A percentile compares a stretch with the other conserved stretches of the same genome.
Evolutionary conservation across 2,888 invertebrate species (phyloP).

Genomic region (Melikaiella ostensackeni): DNA sequence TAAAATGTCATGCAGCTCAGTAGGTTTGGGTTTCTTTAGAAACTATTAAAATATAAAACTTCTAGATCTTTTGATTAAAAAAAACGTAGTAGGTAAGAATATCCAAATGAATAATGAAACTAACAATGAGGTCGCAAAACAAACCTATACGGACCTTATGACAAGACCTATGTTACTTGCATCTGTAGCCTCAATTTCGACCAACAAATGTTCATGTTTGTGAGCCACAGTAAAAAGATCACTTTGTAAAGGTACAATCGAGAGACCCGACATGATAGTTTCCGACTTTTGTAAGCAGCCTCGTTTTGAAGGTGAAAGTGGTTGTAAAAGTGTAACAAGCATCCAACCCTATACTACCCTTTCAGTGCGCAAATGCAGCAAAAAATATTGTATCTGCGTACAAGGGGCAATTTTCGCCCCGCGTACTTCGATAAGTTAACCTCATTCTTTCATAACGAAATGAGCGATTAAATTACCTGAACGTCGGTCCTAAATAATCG

Average conservation of each 20-base stretch:
- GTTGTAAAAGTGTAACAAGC: slow-evolving; percentile 32
- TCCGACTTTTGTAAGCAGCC: neutral
- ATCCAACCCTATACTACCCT: slow-evolving; percentile 57
- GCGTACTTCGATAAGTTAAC: slow-evolving; percentile 60
- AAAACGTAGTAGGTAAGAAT: neutral
- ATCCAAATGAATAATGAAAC: neutral
- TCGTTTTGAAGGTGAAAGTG: neutral
- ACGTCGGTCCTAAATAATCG: slow-evolving; percentile 95
- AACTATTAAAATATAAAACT: neutral
- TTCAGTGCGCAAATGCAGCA: slow-evolving; percentile 69
- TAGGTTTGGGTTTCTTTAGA: neutral
- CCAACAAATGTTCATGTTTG: slow-evolving; percentile 77
- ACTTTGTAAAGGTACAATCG: slow-evolving; percentile 63
- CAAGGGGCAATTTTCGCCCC: slow-evolving; percentile 57
- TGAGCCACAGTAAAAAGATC: slow-evolving; percentile 66
- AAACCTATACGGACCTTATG: slow-evolving; percentile 71
- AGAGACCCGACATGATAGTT: slow-evolving; percentile 62
- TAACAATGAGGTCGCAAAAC: neutral
- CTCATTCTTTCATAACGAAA: slow-evolving; percentile 26
- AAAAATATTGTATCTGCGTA: slow-evolving; percentile 64
- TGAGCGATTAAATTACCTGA: slow-evolving; percentile 80
- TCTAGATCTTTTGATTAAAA: neutral
- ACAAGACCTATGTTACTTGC: slow-evolving; percentile 76
- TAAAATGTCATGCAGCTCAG: neutral
- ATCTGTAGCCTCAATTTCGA: slow-evolving; percentile 77